These are phyloP conservation scores for Trichomalopsis sarcophagae DNA, from an alignment of 1,140 invertebrate species.

Conservation along the genomic window DNA sequence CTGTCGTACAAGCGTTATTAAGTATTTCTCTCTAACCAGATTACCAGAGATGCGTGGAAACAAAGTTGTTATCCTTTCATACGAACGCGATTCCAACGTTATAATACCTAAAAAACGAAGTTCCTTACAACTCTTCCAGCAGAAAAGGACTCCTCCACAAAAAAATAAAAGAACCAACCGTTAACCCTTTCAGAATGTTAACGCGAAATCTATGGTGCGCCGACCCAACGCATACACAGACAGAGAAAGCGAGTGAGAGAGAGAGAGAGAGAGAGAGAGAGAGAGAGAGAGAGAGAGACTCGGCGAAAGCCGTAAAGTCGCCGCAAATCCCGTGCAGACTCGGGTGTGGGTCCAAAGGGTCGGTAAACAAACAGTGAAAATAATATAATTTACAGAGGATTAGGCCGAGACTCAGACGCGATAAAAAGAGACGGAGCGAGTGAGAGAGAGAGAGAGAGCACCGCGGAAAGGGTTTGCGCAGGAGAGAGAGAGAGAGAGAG, in stretches of 20 bases:
- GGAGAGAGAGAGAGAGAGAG: slow-evolving; percentile 44
- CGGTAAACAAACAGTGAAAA: slow-evolving; percentile 75
- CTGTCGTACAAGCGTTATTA: too few relatives aligned
- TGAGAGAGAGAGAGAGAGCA: neutral
- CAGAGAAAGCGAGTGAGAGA: slow-evolving; percentile 5
- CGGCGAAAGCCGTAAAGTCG: slow-evolving; percentile 71
- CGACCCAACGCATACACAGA: neutral
- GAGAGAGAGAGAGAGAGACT: slow-evolving; percentile 52
- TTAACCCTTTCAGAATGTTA: slow-evolving; percentile 58
- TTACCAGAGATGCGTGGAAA: too few relatives aligned
- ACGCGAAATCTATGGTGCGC: slow-evolving; percentile 59
- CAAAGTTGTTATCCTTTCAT: neutral
- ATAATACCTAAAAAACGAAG: neutral
- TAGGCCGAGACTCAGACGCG: slow-evolving; percentile 57
- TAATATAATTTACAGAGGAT: slow-evolving; percentile 75
- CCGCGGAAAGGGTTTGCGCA: slow-evolving; percentile 61
- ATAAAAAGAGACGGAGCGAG: slow-evolving; percentile 24
- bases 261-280: slow-evolving; percentile 49
- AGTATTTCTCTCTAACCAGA: too few relatives aligned
- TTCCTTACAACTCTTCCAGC: neutral
- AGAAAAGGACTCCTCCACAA: neutral
- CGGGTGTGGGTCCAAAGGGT: slow-evolving; percentile 66
- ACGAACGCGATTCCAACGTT: neutral
- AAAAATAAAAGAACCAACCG: slow-evolving; percentile 35
- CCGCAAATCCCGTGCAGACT: slow-evolving; percentile 70